Base-by-base conservation (phyloP, 1,140 invertebrate species). In the Drosophila grimshawi region DNA sequence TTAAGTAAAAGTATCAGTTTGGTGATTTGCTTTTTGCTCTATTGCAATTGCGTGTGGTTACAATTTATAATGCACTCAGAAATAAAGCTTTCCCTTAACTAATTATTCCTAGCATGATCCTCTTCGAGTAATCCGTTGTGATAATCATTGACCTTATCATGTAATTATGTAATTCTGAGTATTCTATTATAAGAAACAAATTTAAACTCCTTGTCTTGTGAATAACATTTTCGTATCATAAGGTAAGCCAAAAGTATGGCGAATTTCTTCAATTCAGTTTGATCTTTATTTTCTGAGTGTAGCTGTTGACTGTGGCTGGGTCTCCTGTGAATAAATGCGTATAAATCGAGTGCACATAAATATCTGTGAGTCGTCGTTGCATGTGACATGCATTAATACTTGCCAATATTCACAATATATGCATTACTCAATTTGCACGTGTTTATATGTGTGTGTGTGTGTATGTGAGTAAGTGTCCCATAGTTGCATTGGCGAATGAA, bases 321-420 rank as follows among this genome's bases (percentile, higher is more conserved):
- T 63, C 45, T 71, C 37, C 41, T 83, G 73, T 81, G 76, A 63
- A 79, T 76, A 69, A 78, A 76, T 57, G 76, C 66, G 76, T 73
- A 86, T 71, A 81, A 76, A 55, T 43, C 53, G 65, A 76, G 53
- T 76, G 65, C 56, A 63, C 39, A 66, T 72, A 67, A 27, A 60
- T 70, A 55, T 72, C 52, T 72, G 51, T 60, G 55, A 67, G 57
- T 73, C 45, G 19, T 73, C 39, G 19, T 60, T 73, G 79, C 57
- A 48, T 67, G 68, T 81, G 80, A 78, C 85, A 78, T 78, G 80
- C 80, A 85, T 88, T 89, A 89, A 88, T 85, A 88, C 80, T 85
- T 80, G 74, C 77, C 76, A 78, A 88, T 89, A 77, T 78, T 79
- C 60, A 71, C 71, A 77, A 75, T 53, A 57, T 35, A 51, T 55